Evolutionary conservation across 2,797 vertebrate species (phyloP).

Genomic region (Pitangus sulphuratus): DNA sequence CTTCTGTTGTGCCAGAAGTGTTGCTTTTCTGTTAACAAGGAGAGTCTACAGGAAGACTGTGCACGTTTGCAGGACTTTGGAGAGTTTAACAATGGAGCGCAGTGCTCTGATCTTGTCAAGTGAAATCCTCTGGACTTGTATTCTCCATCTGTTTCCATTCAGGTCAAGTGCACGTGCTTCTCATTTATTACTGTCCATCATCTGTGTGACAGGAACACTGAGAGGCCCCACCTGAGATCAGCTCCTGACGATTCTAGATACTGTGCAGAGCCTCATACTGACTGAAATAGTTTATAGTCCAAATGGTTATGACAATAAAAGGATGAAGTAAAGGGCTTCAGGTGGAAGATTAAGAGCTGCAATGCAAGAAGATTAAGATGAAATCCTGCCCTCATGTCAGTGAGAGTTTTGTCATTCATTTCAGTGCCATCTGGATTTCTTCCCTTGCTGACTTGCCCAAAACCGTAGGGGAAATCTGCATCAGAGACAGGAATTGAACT

Average conservation of each 20-base stretch:
- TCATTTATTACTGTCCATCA: slow-evolving; percentile 8
- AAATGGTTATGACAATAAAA: neutral
- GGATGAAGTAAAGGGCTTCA: neutral
- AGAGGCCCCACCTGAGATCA: neutral
- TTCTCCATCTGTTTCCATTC: slow-evolving; percentile 8
- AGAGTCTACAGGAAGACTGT: neutral
- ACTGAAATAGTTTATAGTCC: neutral
- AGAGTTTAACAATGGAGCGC: neutral
- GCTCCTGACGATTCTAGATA: neutral
- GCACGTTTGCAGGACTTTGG: neutral
- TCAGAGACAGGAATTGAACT: slow-evolving; percentile 18
- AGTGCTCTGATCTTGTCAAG: neutral
- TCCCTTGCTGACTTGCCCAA: neutral
- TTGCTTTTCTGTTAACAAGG: neutral
- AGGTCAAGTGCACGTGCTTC: neutral
- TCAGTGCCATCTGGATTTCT: neutral
- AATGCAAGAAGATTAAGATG: neutral
- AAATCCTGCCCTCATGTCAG: neutral
- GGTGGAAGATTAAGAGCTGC: neutral
- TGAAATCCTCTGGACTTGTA: neutral
- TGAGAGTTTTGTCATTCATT: neutral
- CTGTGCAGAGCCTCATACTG: neutral
- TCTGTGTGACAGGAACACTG: neutral
- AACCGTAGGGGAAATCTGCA: slow-evolving; percentile 10
- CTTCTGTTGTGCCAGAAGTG: neutral